Evolutionary conservation across 2,888 invertebrate genomes (phyloP).

Genomic region (Polyommatus iphigenia): DNA sequence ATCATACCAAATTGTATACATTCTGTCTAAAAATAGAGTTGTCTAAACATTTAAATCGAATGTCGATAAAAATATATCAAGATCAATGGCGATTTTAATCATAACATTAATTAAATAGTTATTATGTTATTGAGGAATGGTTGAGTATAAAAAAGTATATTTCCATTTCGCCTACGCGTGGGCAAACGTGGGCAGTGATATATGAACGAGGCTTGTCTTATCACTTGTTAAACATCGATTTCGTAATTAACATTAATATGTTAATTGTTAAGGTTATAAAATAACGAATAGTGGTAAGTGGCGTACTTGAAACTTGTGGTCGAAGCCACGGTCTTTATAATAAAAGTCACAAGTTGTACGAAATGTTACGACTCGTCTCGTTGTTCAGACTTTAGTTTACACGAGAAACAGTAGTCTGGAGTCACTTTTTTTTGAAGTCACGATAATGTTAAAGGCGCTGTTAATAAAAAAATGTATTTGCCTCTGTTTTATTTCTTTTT

Average conservation of each 20-base stretch:
- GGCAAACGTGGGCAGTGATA: constrained; percentile 31
- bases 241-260: constrained; percentile 22
- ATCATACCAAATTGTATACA: not conserved
- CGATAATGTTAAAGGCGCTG: no score
- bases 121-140: not conserved
- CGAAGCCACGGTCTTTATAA: not conserved
- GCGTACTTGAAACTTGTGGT: not conserved
- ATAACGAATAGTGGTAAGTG: not conserved
- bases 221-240: constrained; percentile 21
- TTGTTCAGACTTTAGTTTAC: no score
- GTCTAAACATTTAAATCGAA: not conserved
- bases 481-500: no score
- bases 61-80: constrained; percentile 12
- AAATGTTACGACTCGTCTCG: no score
- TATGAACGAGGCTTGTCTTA: constrained; percentile 21
- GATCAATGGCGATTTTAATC: not conserved
- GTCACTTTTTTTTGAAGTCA: no score
- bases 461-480: no score
- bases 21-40: not conserved
- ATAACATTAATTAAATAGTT: constrained; percentile 20
- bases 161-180: constrained; percentile 31
- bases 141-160: constrained; percentile 26
- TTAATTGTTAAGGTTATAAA: constrained; percentile 15
- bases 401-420: no score
- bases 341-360: not conserved